Evolutionary conservation across 2,888 invertebrate genomes (phyloP), one percentile per base, ranked within the genome.

Genomic region (Euspilapteryx auroguttella): DNA sequence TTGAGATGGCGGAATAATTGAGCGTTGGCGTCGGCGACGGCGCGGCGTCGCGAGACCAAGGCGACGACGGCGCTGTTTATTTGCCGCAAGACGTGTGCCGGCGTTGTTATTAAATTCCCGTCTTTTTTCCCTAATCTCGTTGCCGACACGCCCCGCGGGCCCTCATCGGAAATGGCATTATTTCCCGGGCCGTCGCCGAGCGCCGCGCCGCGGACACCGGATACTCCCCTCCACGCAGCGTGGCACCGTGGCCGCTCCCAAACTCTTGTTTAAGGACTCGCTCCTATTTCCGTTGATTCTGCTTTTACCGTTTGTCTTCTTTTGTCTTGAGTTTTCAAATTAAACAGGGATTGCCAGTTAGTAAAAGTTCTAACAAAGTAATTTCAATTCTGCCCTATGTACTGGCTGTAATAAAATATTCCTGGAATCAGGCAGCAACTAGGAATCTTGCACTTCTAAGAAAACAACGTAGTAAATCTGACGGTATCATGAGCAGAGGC

Each of bases 91-190:
- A 53, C 52, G 48, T 59, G 51, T 58, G 56, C 54, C 51, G 46
- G 49, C 45, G 46, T 47, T 58, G 59, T 65, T 68, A 65, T 64
- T 63, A 63, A 58, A 61, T 58, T 57, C 56, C 47, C 61, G 55
- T 55, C 49, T 57, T 56, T 57, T 57, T 62, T 52, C 61, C 62
- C 52, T 64, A 63, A 66, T 64, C 56, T 55, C 49, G 55, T 58
- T 55, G 55, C 55, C 52, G 55, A 49, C 51, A 49, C 55, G 53
- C 51, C 56, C 62, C 55, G 55, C 56, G 59, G 64, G 61, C 49
- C 53, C 53, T 55, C 64, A 62, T 64, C 64, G 68, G 66, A 65
- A 69, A 69, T 68, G 47, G 61, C 59, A 68, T 69, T 69, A 71
- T 63, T 61, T 57, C 55, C 52, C 55, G 43, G 44, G 36, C 42